These are phyloP conservation scores for Lordiphosa andalusiaca DNA, from an alignment of 2,888 invertebrate species.

Conservation along the genomic window DNA sequence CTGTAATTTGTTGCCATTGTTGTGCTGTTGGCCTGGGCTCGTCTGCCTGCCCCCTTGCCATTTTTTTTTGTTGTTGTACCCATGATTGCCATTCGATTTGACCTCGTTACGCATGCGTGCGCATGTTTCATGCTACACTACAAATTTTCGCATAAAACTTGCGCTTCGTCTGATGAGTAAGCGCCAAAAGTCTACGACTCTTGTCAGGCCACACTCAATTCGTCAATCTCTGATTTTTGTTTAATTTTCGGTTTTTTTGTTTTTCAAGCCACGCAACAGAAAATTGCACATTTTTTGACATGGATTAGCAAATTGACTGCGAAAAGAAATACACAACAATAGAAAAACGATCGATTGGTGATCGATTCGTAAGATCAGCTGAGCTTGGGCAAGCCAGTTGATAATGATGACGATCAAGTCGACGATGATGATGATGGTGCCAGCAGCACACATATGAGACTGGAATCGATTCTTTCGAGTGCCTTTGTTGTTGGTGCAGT, in stretches of 20 bases:
- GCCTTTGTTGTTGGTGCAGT: constrained; percentile 5
- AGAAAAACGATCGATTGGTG: constrained; percentile 24
- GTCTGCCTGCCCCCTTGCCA: constrained; percentile 19
- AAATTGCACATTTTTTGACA: constrained; percentile 49
- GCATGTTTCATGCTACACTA: constrained; percentile 73
- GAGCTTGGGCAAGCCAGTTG: constrained; percentile 27
- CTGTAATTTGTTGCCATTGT: constrained; percentile 32
- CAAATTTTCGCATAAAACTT: constrained; percentile 59
- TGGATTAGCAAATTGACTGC: constrained; percentile 50
- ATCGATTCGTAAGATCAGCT: constrained; percentile 23
- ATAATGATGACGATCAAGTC: constrained; percentile 20
- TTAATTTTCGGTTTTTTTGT: constrained; percentile 19
- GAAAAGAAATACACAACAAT: constrained; percentile 36
- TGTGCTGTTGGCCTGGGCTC: constrained; percentile 23
- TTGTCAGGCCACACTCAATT: constrained; percentile 33
- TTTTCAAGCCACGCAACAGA: constrained; percentile 48
- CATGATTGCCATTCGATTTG: constrained; percentile 71
- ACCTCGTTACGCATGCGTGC: constrained; percentile 76
- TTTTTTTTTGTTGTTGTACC: constrained; percentile 25
- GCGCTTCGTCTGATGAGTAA: constrained; percentile 62
- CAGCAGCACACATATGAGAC: constrained; percentile 17
- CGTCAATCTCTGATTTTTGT: constrained; percentile 23
- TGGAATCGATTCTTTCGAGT: constrained; percentile 15
- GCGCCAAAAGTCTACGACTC: constrained; percentile 39
- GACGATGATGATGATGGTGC: constrained; percentile 17